These are phyloP conservation scores for Metopia argyrocephala DNA, from an alignment of 2,888 invertebrate species.

Conservation along the genomic window DNA sequence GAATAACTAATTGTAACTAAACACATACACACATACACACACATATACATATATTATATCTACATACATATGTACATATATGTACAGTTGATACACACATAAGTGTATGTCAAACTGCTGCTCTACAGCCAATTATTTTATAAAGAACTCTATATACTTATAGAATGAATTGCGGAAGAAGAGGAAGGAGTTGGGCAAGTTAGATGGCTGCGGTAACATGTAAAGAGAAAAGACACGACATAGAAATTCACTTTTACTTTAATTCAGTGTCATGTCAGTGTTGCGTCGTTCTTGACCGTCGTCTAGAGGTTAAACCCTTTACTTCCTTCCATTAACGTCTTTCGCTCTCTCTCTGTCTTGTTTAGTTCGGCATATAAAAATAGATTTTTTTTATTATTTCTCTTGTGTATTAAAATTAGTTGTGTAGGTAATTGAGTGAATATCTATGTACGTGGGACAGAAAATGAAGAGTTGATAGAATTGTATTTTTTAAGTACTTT, in stretches of 20 bases:
- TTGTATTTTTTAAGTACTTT: no score
- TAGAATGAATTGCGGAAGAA: no score
- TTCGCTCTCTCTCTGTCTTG: background rate
- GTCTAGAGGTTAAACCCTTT: conserved; percentile 51
- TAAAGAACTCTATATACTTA: no score
- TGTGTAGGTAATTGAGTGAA: background rate
- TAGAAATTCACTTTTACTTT: conserved; percentile 67
- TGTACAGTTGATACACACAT: no score
- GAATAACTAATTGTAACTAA: conserved; percentile 2
- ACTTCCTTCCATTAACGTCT: background rate
- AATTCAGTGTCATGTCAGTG: conserved; percentile 49
- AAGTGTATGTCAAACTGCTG: no score
- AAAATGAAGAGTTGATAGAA: background rate
- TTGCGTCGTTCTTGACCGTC: conserved; percentile 64
- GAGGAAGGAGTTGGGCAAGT: no score
- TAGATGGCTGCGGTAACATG: background rate
- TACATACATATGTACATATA: no score
- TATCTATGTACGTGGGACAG: background rate
- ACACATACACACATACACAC: background rate
- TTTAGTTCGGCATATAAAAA: conserved; percentile 9
- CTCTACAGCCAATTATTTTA: no score
- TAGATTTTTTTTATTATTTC: background rate
- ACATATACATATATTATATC: background rate
- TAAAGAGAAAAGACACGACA: conserved; percentile 47
- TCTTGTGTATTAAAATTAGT: background rate